Conservation (phyloP, 92 coral and sea anemone species). For the Epizoanthus scotinus region DNA sequence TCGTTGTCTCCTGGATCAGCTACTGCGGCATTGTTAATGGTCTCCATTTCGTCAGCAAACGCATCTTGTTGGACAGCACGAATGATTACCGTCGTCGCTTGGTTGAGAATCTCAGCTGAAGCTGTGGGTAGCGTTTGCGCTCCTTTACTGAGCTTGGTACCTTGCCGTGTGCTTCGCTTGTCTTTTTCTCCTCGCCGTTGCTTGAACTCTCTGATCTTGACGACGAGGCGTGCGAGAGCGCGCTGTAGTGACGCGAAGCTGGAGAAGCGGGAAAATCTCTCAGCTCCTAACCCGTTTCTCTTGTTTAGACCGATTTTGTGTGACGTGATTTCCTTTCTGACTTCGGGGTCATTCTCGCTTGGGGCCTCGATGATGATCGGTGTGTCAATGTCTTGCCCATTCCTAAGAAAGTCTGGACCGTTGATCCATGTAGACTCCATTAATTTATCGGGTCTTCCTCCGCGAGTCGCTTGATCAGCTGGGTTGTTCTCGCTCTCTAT, state of each 20-base stretch:
- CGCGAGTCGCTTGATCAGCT: slow-evolving; percentile 50
- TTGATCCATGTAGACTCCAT: slow-evolving; percentile 35
- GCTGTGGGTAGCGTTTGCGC: background rate
- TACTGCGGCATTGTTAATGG: background rate
- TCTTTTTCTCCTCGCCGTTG: background rate
- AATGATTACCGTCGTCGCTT: slow-evolving; percentile 1
- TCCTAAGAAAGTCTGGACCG: background rate
- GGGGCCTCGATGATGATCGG: background rate
- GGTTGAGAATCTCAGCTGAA: slow-evolving; percentile 6
- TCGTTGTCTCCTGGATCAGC: background rate
- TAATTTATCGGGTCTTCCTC: background rate
- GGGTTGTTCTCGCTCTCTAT: slow-evolving; percentile 34
- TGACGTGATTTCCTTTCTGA: background rate
- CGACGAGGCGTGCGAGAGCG: slow-evolving; percentile 1
- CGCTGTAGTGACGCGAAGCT: background rate
- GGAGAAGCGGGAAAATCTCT: background rate
- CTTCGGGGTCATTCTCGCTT: background rate
- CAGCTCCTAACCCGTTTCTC: background rate
- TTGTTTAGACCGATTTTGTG: background rate
- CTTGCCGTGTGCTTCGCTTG: background rate
- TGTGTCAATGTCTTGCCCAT: background rate
- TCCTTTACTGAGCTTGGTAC: background rate
- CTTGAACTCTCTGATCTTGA: background rate
- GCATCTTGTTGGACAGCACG: slow-evolving; percentile 19
- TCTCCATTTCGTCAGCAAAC: slow-evolving; percentile 14